Base-by-base conservation (phyloP, 2,888 invertebrate species). In the Euzophera pinguis region DNA sequence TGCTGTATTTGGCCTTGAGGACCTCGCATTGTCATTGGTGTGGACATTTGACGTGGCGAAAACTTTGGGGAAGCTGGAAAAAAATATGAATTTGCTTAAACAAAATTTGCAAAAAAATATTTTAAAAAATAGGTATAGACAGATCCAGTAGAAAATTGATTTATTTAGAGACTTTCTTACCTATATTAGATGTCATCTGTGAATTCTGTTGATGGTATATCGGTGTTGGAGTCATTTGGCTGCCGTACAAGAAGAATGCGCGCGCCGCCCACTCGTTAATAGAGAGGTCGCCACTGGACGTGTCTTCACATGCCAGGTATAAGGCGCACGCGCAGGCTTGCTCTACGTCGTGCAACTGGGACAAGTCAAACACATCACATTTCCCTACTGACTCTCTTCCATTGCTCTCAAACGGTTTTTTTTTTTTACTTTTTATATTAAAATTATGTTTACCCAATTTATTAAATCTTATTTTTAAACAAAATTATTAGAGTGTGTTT, bases 311-410 rank as follows among this genome's bases (percentile, higher is more conserved):
- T 0, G 98, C 97, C 54, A 99, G 81, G 63, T 96, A 93, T 42
- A 98, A 88, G 52, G 96, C 95, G 38, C 96, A 97, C 0, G 96
- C 96, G 79, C 97, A 98, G 0, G 97, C 98, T 81, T 98, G 97
- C 51, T 96, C 94, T 54, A 95, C 93, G 48, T 93, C 94, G 72
- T 96, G 95, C 38, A 90, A 65, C 91, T 32, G 32, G 32, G 5
- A 22, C 22, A 22, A 22, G 22, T 22, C 22, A 22, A n/a, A n/a
- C n/a, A n/a, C n/a, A n/a, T n/a, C n/a, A n/a, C n/a, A n/a, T n/a
- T n/a, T n/a, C n/a, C n/a, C n/a, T n/a, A n/a, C n/a, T n/a, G n/a
- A n/a, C n/a, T n/a, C n/a, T n/a, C n/a, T n/a, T n/a, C n/a, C n/a
- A n/a, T n/a, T n/a, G n/a, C n/a, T n/a, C n/a, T n/a, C n/a, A n/a